These are phyloP conservation scores for Ifrita kowaldi DNA, from an alignment of 2,113 vertebrate genomes.

Conservation along the genomic window DNA sequence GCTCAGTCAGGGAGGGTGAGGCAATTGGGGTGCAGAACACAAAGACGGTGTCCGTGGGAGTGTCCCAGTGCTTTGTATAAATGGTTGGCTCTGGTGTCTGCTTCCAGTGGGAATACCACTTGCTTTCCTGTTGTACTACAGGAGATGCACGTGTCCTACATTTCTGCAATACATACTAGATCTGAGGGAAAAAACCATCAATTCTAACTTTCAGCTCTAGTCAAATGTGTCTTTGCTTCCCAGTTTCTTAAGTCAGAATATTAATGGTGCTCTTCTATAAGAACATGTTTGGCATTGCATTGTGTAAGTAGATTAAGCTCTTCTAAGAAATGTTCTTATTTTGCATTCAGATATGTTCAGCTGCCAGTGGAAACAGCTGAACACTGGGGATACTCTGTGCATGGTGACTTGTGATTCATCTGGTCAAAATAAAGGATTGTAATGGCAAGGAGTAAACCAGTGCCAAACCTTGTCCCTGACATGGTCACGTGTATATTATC, in stretches of 20 bases:
- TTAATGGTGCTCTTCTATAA: not conserved
- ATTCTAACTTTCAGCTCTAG: not conserved
- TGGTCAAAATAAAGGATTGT: not conserved
- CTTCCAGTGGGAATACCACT: not conserved
- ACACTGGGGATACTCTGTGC: not conserved
- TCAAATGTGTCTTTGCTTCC: not conserved
- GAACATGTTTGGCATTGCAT: not conserved
- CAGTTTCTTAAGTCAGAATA: not conserved
- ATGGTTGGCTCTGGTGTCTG: not conserved
- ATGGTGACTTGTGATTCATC: not conserved
- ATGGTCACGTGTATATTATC: not conserved
- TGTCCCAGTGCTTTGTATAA: not conserved
- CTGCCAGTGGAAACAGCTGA: not conserved
- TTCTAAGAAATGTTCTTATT: not conserved
- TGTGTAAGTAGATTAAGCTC: accelerated
- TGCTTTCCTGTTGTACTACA: not conserved
- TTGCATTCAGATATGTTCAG: not conserved
- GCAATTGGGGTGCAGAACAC: not conserved
- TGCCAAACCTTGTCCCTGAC: not conserved
- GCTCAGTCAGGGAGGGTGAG: not conserved
- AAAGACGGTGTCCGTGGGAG: accelerated
- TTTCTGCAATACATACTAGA: not conserved
- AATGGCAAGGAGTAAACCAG: not conserved
- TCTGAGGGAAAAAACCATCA: not conserved
- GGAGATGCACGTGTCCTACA: accelerated